Conservation (phyloP, 1,140 invertebrate species). For the Drusus annulatus region DNA sequence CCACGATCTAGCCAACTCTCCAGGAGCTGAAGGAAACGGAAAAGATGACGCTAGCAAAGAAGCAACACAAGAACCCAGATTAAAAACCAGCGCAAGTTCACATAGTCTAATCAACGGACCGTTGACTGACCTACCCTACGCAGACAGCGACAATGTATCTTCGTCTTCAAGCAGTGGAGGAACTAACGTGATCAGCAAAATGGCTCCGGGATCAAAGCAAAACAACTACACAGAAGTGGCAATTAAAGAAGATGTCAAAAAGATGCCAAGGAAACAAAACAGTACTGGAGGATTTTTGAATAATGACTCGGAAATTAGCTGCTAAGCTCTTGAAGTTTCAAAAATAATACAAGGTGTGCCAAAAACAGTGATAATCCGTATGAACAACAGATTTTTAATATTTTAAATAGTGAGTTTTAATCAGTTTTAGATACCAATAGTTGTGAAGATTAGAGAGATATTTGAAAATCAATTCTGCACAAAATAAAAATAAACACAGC, state of each 20-base stretch:
- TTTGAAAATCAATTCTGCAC: not conserved
- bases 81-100: slow-evolving; percentile 63
- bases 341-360: not conserved
- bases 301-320: slow-evolving; percentile 57
- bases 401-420: no score
- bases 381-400: no score
- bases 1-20: slow-evolving; percentile 63
- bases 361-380: no score
- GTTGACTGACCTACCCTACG: slow-evolving; percentile 69
- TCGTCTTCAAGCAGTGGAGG: slow-evolving; percentile 53
- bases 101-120: slow-evolving; percentile 69
- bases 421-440: no score
- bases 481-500: not conserved
- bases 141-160: slow-evolving; percentile 68
- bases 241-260: slow-evolving; percentile 37
- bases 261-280: slow-evolving; percentile 44
- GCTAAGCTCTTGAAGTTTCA: slow-evolving; percentile 29
- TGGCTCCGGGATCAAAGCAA: slow-evolving; percentile 46
- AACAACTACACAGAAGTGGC: slow-evolving; percentile 55
- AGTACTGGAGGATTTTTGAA: slow-evolving; percentile 53
- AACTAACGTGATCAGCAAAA: slow-evolving; percentile 47
- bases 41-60: slow-evolving; percentile 60
- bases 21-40: slow-evolving; percentile 60
- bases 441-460: no score
- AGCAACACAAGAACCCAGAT: slow-evolving; percentile 51